A percentile compares a stretch with the other conserved stretches of the same genome.
Evolutionary conservation across 2,113 vertebrate genomes (phyloP).

Genomic region (Python bivittatus): DNA sequence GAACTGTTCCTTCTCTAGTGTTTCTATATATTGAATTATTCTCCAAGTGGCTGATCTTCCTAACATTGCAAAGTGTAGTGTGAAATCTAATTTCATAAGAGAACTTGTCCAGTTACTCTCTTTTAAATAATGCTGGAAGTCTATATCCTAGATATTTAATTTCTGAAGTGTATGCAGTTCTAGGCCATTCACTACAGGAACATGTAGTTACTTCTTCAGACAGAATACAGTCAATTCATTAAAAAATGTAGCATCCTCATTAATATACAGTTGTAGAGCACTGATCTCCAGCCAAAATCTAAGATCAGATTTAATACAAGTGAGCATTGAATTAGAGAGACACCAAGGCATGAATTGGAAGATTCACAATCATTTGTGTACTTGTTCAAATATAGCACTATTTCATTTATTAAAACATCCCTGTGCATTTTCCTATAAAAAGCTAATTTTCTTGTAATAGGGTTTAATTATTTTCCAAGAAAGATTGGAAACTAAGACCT

Average conservation of each 20-base stretch:
- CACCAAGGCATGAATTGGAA: conserved; percentile 28
- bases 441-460: conserved; percentile 28
- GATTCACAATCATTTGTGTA: conserved; percentile 33
- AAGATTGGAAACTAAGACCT: conserved; percentile 42
- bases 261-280: conserved; percentile 1
- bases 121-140: background rate
- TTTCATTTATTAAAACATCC: conserved; percentile 57
- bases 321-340: conserved; percentile 14
- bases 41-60: background rate
- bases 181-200: fast-evolving
- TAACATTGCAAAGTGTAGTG: background rate
- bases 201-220: conserved; percentile 37
- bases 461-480: conserved; percentile 49
- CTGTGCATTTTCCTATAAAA: conserved; percentile 14
- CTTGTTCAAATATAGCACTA: conserved; percentile 24
- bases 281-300: conserved; percentile 36
- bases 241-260: background rate
- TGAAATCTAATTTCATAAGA: background rate
- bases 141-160: background rate
- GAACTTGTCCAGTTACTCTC: background rate
- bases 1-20: background rate
- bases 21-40: background rate
- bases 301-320: conserved; percentile 36
- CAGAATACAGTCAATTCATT: background rate
- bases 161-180: background rate